Base-by-base conservation (phyloP, 2,888 invertebrate species). In the Gryllus longicercus region DNA sequence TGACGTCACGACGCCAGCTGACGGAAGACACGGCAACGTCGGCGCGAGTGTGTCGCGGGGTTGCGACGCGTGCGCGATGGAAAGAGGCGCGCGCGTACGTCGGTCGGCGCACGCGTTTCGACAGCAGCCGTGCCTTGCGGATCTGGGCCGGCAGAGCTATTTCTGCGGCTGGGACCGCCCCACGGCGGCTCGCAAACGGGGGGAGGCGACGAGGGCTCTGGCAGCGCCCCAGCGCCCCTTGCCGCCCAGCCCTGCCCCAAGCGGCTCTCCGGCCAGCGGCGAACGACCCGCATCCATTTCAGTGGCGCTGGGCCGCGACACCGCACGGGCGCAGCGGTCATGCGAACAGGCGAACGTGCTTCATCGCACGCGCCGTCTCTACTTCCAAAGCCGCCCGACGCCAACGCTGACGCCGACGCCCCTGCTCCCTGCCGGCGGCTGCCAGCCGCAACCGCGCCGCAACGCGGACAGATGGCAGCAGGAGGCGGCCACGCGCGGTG, bases 381-480 rank as follows among this genome's bases (percentile, higher is more conserved):
- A 18, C 63, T n/a, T 14, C 63, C 63, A 2, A 18, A 14, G 63
- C 63, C 63, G 11, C 63, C 5, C 63, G 63, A 12, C 4, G 51
- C 51, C 51, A 11, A 16, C 11, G 16, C 12, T 16, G 51, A 11
- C 51, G 51, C 51, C 51, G 16, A 14, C 51, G 63, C 63, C 63
- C 10, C n/a, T 14, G 63, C 38, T 5, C 38, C 38, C 38, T 38
- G 38, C 38, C 38, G 38, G 38, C 38, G 38, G 5, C 38, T 38
- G 38, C 38, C 38, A 38, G 38, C 38, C 38, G 5, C 38, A 63
- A 63, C 63, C 63, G 63, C 63, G 12, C 63, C 14, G 16, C 14
- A n/a, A 63, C 63, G 63, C 63, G 63, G 63, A 63, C 63, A 63
- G 63, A 63, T 63, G 63, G 63, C 63, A 63, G 63, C 63, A 63